phyloP scores from a whole-genome alignment of 2,888 invertebrate species.

The Aromia moschata region DNA sequence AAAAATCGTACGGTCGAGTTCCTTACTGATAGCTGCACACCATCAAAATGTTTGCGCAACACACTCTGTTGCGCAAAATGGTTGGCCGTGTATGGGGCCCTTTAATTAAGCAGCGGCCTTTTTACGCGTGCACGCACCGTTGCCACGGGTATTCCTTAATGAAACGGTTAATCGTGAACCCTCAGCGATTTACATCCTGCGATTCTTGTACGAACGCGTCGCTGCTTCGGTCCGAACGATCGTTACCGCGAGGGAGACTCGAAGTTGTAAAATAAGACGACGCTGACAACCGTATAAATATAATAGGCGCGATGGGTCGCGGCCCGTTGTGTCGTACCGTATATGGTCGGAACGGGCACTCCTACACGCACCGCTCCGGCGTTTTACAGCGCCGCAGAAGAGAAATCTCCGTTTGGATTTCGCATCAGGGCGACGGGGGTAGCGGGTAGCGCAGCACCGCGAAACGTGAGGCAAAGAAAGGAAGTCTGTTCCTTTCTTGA shows the following conservation, averaged over 20 bases:
- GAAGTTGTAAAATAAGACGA: conserved; percentile 12
- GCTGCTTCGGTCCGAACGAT: conserved; percentile 6
- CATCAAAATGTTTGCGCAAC: too few relatives aligned
- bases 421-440: too few relatives aligned
- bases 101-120: not conserved
- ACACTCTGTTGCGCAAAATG: too few relatives aligned
- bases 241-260: conserved; percentile 15
- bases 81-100: not conserved
- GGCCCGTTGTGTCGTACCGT: conserved; percentile 24
- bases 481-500: too few relatives aligned
- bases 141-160: conserved; percentile 9
- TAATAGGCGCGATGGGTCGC: conserved; percentile 33
- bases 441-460: too few relatives aligned
- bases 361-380: conserved; percentile 15
- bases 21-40: not conserved
- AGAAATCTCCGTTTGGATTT: conserved; percentile 28
- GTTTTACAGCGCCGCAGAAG: conserved; percentile 22
- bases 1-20: too few relatives aligned
- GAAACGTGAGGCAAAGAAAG: too few relatives aligned
- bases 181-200: conserved; percentile 3
- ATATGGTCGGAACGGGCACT: conserved; percentile 21
- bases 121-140: not conserved
- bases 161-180: conserved; percentile 9
- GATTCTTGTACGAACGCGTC: not conserved
- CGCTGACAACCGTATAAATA: conserved; percentile 28